phyloP scores from a whole-genome alignment of 2,797 vertebrate species.

The Ispidina picta region DNA sequence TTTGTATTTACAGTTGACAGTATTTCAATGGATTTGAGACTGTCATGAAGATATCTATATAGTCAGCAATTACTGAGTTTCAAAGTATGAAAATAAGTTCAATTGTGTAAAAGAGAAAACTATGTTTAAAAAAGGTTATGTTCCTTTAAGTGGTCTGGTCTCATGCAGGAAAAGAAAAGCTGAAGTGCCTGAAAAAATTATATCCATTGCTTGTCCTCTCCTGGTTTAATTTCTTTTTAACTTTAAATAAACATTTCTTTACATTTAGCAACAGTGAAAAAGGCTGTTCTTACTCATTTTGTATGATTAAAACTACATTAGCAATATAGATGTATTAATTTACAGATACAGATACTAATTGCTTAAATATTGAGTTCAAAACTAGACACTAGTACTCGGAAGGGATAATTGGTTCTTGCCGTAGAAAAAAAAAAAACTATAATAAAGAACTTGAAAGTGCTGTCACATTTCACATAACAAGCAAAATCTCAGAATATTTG shows the following conservation, averaged over 20 bases:
- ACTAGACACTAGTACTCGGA: slow-evolving; percentile 73
- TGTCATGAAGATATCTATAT: slow-evolving; percentile 52
- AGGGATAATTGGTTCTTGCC: slow-evolving; percentile 82
- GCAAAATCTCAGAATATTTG: slow-evolving; percentile 83
- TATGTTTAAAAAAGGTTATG: slow-evolving; percentile 56
- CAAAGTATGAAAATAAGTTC: slow-evolving; percentile 73
- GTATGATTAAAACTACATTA: slow-evolving; percentile 80
- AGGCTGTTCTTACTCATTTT: slow-evolving; percentile 75
- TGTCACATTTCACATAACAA: slow-evolving; percentile 86
- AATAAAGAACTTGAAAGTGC: slow-evolving; percentile 88
- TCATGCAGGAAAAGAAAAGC: slow-evolving; percentile 26
- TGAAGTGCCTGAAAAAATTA: slow-evolving; percentile 49
- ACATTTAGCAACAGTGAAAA: slow-evolving; percentile 63
- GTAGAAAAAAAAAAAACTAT: slow-evolving; percentile 79
- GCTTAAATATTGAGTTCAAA: slow-evolving; percentile 83
- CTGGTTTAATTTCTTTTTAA: slow-evolving; percentile 65
- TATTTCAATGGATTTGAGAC: slow-evolving; percentile 63
- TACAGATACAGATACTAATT: slow-evolving; percentile 81
- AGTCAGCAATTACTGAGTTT: slow-evolving; percentile 73
- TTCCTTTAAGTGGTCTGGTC: slow-evolving; percentile 49
- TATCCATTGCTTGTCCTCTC: slow-evolving; percentile 1
- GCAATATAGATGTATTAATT: slow-evolving; percentile 83
- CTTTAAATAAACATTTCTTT: slow-evolving; percentile 75
- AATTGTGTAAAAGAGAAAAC: slow-evolving; percentile 63
- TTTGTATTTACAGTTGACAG: slow-evolving; percentile 68